Evolutionary conservation across 2,113 vertebrate species (phyloP), one percentile per base, ranked within the genome.

Genomic region (Rhynchopsitta pachyrhyncha): DNA sequence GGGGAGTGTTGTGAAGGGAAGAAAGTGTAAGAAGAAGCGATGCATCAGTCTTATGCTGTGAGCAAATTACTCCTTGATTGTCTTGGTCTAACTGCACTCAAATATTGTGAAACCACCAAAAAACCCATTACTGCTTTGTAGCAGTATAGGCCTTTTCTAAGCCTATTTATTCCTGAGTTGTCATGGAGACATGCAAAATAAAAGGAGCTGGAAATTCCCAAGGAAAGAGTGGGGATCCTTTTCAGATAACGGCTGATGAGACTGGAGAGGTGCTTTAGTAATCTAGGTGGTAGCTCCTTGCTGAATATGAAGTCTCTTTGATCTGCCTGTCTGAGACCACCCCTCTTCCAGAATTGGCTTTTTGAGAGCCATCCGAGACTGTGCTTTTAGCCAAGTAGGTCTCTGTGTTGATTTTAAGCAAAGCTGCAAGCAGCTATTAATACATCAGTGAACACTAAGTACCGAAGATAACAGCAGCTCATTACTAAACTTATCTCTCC

Each of bases 111-210:
- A 90, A 17, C 11, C 1, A 2, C 49, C 53, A 53, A 6, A 80
- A 77, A 62, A 63, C 20, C 1, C 49, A n/a, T 60, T 28, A 1
- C 23, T 53, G 86, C 73, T 74, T 53, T 86, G 73, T 57, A 50
- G 80, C 73, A 10, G 7, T 46, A 17, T 18, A 83, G 86, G 91
- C 91, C 86, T 77, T 74, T 41, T 75, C 49, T 23, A 46, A 33
- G 39, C 53, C 63, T 82, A 44, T 39, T 76, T 77, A 2, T 79
- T 69, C 52, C 93, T 12, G 41, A 73, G 95, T 97, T 96, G 96
- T 95, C 94, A 95, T 96, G 94, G 96, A 90, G 91, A 97, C 76
- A 7, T 76, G 86, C 42, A 85, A 95, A 92, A 89, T 89, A 82
- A 92, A 91, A 71, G 50, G 69, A 93, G 35, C 39, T 79, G 46